Evolutionary conservation across 2,888 invertebrate genomes (phyloP).

Genomic region (Myopa testacea): DNA sequence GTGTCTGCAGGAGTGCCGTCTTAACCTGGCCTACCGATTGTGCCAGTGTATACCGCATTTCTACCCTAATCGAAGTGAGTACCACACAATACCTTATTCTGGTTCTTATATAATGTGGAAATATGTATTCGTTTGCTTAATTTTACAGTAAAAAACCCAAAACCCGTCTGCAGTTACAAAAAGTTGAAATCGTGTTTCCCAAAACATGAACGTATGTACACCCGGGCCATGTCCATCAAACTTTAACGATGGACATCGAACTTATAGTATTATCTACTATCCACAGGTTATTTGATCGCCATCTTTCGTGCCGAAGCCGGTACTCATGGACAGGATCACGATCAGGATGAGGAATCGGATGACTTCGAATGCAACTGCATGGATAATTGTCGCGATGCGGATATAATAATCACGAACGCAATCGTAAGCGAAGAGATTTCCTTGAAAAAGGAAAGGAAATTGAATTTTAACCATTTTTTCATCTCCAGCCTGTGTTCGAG

Average conservation of each 20-base stretch:
- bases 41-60: constrained; percentile 68
- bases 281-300: constrained; percentile 6
- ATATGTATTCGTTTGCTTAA: neutral
- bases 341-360: neutral
- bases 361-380: constrained; percentile 24
- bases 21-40: constrained; percentile 60
- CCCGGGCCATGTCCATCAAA: too few relatives aligned
- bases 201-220: constrained; percentile 51
- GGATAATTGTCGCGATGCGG: constrained; percentile 33
- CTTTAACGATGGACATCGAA: too few relatives aligned
- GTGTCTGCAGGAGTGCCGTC: constrained; percentile 66
- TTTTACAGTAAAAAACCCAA: constrained; percentile 55
- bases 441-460: neutral
- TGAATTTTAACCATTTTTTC: neutral
- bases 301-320: constrained; percentile 2
- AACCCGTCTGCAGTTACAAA: constrained; percentile 61
- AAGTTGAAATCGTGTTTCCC: constrained; percentile 59
- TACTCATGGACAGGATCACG: neutral
- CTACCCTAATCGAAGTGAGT: constrained; percentile 65
- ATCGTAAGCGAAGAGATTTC: constrained; percentile 8
- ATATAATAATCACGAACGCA: constrained; percentile 26
- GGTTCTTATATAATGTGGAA: neutral
- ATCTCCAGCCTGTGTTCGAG: constrained; percentile 50
- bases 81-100: neutral
- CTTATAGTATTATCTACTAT: neutral